These are phyloP conservation scores for Sinocyclocheilus anophthalmus DNA, from an alignment of 2,113 vertebrate genomes.

Conservation along the genomic window DNA sequence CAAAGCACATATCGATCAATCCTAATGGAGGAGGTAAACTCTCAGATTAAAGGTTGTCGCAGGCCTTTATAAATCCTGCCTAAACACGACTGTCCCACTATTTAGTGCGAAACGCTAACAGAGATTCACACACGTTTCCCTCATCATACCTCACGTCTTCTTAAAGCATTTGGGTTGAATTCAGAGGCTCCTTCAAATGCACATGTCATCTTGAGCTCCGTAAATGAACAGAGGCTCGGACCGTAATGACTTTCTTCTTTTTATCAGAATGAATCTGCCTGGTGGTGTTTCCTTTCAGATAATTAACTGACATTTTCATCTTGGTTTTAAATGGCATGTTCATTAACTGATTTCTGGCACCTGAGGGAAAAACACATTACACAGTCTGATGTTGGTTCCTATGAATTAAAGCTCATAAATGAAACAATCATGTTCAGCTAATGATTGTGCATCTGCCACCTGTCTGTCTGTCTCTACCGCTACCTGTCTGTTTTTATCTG, in stretches of 20 bases:
- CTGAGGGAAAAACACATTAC: conserved; percentile 37
- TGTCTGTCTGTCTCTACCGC: neutral
- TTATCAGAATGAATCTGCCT: conserved; percentile 69
- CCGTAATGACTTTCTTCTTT: conserved; percentile 64
- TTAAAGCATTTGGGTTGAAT: neutral
- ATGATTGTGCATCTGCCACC: neutral
- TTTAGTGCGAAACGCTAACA: neutral
- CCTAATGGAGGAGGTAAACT: conserved; percentile 71
- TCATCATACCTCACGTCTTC: neutral
- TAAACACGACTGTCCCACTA: neutral
- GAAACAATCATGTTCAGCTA: neutral
- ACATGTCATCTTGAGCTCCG: neutral
- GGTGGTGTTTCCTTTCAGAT: conserved; percentile 67
- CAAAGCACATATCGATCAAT: conserved; percentile 61
- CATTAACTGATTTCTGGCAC: conserved; percentile 69
- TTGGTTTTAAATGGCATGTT: conserved; percentile 72
- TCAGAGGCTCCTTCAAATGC: neutral
- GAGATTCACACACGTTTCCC: neutral
- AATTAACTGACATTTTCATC: conserved; percentile 73
- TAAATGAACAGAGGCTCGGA: conserved; percentile 36
- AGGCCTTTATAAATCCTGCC: conserved; percentile 59
- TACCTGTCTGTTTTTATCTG: neutral
- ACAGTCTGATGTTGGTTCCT: conserved; percentile 65
- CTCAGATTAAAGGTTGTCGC: conserved; percentile 64
- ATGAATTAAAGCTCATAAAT: conserved; percentile 55